A percentile compares a stretch with the other conserved stretches of the same genome.
Evolutionary conservation across 2,888 invertebrate genomes (phyloP).

Genomic region (Drosophila vallismaia): DNA sequence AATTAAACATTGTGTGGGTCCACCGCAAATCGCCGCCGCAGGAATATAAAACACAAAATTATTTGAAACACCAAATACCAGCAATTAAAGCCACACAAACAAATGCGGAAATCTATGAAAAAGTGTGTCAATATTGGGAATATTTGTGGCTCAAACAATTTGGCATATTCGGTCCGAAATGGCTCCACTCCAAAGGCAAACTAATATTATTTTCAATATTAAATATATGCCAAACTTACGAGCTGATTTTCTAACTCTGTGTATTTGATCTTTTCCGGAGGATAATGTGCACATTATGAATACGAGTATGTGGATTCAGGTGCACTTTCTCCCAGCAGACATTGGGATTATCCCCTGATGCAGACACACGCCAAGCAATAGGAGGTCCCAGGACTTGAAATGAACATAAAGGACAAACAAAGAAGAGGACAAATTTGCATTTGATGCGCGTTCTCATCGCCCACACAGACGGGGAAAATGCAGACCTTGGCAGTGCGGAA

Average conservation of each 20-base stretch:
- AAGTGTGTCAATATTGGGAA: conserved; percentile 54
- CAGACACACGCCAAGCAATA: conserved; percentile 35
- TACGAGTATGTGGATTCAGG: conserved; percentile 17
- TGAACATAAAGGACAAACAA: conserved; percentile 24
- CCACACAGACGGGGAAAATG: conserved; percentile 9
- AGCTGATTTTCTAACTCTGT: conserved; percentile 16
- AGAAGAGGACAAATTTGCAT: conserved; percentile 55
- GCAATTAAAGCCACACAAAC: conserved; percentile 23
- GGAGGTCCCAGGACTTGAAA: conserved; percentile 1
- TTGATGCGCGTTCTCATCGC: conserved; percentile 52
- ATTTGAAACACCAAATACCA: conserved; percentile 11
- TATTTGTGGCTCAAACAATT: conserved; percentile 11
- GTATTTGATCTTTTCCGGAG: conserved; percentile 28
- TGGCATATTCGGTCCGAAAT: neutral
- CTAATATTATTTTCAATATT: neutral
- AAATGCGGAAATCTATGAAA: conserved; percentile 14
- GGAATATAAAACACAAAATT: conserved; percentile 41
- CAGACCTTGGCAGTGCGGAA: conserved; percentile 28
- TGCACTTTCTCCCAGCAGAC: conserved; percentile 8
- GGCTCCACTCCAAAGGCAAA: neutral
- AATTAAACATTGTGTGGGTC: conserved; percentile 62
- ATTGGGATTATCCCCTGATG: conserved; percentile 27
- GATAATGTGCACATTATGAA: conserved; percentile 7
- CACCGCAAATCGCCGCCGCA: conserved; percentile 69
- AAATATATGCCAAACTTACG: conserved; percentile 26